Evolutionary conservation across 2,888 invertebrate species (phyloP).

Genomic region (Ceraclea dissimilis): DNA sequence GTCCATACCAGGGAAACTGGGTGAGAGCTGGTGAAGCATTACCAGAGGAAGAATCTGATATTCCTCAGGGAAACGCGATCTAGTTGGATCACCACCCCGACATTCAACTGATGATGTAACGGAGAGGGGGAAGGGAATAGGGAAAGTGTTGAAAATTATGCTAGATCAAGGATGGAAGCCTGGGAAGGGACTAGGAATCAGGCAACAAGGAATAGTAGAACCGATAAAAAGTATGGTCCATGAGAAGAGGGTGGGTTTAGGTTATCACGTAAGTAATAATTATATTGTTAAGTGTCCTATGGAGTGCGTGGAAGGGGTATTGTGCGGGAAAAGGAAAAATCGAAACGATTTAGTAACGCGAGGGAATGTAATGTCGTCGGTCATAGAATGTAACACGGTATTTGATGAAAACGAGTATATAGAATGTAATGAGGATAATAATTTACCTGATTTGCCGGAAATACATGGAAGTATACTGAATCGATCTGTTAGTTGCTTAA

Average conservation of each 20-base stretch:
- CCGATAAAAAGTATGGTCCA: not conserved
- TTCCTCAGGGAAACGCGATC: not conserved
- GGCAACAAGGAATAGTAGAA: not conserved
- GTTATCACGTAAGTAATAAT: not conserved
- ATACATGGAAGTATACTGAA: not conserved
- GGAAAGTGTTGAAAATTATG: not conserved
- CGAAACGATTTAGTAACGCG: too few species aligned
- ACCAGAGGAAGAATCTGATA: not conserved
- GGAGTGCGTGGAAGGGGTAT: not conserved
- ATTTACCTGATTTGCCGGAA: not conserved
- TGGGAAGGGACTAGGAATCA: not conserved
- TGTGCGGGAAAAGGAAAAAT: too few species aligned
- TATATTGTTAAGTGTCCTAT: not conserved
- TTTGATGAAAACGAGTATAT: not conserved
- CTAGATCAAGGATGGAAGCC: not conserved
- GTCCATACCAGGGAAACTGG: too few species aligned
- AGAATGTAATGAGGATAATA: not conserved
- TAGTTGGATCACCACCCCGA: not conserved
- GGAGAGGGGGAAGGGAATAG: not conserved
- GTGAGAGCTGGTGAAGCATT: not conserved
- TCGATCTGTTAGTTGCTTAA: not conserved
- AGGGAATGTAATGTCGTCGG: too few species aligned
- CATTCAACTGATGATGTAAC: not conserved
- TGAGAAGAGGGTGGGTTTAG: not conserved
- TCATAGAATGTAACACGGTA: too few species aligned